Percentiles rank a stretch among this genome's conserved stretches.
These are phyloP conservation scores for Rhimphoctona megacephalus DNA, from an alignment of 2,888 invertebrate species.

Conservation along the genomic window DNA sequence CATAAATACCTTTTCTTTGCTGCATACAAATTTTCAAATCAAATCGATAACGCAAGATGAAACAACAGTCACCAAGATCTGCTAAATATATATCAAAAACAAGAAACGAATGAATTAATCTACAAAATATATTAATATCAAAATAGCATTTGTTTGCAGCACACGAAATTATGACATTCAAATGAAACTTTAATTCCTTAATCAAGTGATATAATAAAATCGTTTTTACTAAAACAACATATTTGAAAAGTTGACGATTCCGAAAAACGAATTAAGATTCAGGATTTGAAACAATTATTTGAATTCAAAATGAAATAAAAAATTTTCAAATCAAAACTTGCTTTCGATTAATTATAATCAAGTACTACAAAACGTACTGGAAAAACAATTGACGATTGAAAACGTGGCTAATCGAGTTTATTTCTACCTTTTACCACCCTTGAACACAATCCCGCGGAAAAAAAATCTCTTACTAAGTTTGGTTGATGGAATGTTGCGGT, in stretches of 20 bases:
- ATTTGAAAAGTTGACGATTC: not conserved
- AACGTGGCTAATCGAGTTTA: constrained; percentile 18
- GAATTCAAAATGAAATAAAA: not conserved
- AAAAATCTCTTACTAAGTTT: constrained; percentile 77
- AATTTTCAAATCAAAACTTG: not conserved
- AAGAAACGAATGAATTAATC: not conserved
- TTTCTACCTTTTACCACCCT: not conserved
- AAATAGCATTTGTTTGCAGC: not conserved
- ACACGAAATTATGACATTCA: not conserved
- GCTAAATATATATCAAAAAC: not conserved
- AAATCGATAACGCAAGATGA: not conserved
- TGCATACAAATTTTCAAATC: not conserved
- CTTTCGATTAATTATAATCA: not conserved
- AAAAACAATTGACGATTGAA: not conserved
- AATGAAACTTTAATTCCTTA: not conserved
- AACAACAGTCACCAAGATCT: not conserved
- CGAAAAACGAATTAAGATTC: not conserved
- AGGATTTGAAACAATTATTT: not conserved
- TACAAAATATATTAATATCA: not conserved
- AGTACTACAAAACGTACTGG: not conserved
- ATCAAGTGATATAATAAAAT: not conserved
- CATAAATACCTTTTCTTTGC: not conserved
- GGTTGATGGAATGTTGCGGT: constrained; percentile 83
- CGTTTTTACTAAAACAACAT: not conserved
- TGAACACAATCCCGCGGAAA: constrained; percentile 23